Evolutionary conservation across 2,797 vertebrate species (phyloP).

Genomic region (Okamejei kenojei): DNA sequence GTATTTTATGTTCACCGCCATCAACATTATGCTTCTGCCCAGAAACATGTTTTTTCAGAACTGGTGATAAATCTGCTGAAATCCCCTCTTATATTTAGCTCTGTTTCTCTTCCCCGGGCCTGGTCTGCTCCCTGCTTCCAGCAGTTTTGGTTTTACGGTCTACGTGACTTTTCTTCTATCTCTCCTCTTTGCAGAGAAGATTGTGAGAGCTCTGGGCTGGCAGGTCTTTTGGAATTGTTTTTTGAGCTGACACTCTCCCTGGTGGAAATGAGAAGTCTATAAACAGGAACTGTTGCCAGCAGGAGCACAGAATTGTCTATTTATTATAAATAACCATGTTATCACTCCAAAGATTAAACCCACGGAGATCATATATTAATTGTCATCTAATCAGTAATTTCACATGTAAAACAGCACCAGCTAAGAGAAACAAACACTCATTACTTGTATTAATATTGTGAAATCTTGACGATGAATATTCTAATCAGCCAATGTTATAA

Average conservation of each 20-base stretch:
- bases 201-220: not conserved
- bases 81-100: no score
- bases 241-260: not conserved
- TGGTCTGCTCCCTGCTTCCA: no score
- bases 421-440: conserved; percentile 27
- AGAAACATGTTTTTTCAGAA: no score
- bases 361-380: conserved; percentile 26
- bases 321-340: conserved; percentile 27
- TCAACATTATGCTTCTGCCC: no score
- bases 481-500: not conserved
- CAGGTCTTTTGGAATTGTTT: not conserved
- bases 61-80: no score
- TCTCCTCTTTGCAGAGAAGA: not conserved
- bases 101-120: no score
- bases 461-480: not conserved
- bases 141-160: no score
- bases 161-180: not conserved
- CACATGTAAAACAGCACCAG: conserved; percentile 25
- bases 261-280: not conserved
- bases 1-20: no score
- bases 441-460: conserved; percentile 17
- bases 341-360: conserved; percentile 25
- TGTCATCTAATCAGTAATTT: conserved; percentile 14
- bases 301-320: not conserved
- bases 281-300: not conserved